A percentile compares a stretch with the other conserved stretches of the same genome.
phyloP scores from a whole-genome alignment of 2,888 invertebrate species.

The Operophtera brumata region DNA sequence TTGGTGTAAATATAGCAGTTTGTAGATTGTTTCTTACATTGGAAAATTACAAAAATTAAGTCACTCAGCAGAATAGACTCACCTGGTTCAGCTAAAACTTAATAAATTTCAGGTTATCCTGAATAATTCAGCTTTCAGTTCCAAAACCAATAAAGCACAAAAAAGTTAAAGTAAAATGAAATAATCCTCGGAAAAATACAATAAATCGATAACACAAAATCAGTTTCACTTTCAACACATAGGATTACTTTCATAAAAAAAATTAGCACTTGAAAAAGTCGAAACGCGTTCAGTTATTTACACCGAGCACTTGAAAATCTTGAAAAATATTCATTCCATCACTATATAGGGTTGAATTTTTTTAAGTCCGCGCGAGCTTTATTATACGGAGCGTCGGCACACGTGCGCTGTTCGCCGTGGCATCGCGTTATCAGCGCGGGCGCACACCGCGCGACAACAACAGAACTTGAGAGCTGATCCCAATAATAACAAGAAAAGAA shows the following conservation, averaged over 20 bases:
- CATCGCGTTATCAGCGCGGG: slow-evolving; percentile 80
- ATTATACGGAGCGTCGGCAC: slow-evolving; percentile 63
- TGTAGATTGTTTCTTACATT: too few species aligned
- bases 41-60: too few species aligned
- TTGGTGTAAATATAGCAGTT: too few species aligned
- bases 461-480: slow-evolving; percentile 79
- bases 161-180: slow-evolving; percentile 39
- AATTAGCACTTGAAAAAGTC: slow-evolving; percentile 42
- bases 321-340: slow-evolving; percentile 68
- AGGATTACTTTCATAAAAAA: slow-evolving; percentile 43
- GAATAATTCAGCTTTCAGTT: slow-evolving; percentile 29
- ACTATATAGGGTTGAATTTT: slow-evolving; percentile 44
- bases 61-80: slow-evolving; percentile 4
- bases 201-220: slow-evolving; percentile 53
- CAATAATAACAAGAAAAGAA: slow-evolving; percentile 81
- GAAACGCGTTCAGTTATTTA: slow-evolving; percentile 50
- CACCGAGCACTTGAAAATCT: slow-evolving; percentile 54
- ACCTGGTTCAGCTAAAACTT: slow-evolving; percentile 22
- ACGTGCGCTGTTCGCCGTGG: slow-evolving; percentile 74
- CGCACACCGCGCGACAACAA: slow-evolving; percentile 78
- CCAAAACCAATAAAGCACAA: slow-evolving; percentile 36
- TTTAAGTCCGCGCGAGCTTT: slow-evolving; percentile 63
- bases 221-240: slow-evolving; percentile 65
- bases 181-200: slow-evolving; percentile 45
- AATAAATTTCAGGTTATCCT: slow-evolving; percentile 24